Evolutionary conservation across 2,113 vertebrate genomes (phyloP), one percentile per base, ranked within the genome.

Genomic region (Oophaga pumilio): DNA sequence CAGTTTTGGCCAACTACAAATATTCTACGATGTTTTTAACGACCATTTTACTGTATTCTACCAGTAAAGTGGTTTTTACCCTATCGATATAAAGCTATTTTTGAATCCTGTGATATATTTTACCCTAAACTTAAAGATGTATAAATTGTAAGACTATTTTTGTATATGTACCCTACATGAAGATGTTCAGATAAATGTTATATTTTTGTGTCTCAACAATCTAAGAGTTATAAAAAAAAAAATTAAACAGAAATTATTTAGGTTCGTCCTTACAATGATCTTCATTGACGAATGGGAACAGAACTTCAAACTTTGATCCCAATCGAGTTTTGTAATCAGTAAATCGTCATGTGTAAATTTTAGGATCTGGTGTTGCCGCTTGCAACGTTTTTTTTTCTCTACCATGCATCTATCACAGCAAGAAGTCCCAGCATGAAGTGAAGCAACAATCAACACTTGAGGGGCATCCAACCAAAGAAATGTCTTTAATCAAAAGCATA

Each of bases 141-240:
- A 89, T 76, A 86, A 64, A 86, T 28, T 76, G 73, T 83, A 60
- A 59, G 86, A 28, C 50, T 82, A 80, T 79, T 86, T 86, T 86
- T 86, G 85, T 68, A 79, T 69, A 79, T 69, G 85, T 79, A 76
- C 49, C 76, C 66, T 78, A 53, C n/a, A 76, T 64, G 57, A 43
- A 74, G 82, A 73, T 56, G 62, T 69, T 79, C 68, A 79, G 62
- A 79, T 69, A 78, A n/a, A 69, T 69, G 28, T 69, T 79, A 64
- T 86, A 79, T 86, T 79, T 86, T 79, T 86, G 57, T 85, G 85
- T 79, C 66, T 71, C 24, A 28, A 56, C 2, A 82, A 69, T 26
- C 26, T 52, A 12, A 53, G 10, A 71, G 43, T 56, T 84, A 20
- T 20, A 59, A 74, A 50, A 49, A 49, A 76, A 50, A 43, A 74